phyloP scores from a whole-genome alignment of 2,888 invertebrate species.

The Kuschelorhynchus macadamiae region DNA sequence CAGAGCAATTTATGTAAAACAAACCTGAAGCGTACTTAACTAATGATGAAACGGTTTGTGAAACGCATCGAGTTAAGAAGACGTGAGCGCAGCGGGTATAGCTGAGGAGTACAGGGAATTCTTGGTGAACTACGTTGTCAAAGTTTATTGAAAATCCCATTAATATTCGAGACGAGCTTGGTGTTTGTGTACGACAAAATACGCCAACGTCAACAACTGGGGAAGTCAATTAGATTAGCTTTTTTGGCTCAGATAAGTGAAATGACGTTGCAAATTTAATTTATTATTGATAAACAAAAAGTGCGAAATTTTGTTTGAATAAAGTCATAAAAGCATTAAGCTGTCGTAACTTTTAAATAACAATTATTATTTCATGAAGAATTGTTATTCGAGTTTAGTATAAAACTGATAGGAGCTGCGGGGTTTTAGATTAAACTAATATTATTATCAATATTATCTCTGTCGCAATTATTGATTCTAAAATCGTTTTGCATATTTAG shows the following conservation, averaged over 20 bases:
- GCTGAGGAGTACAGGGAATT: background rate
- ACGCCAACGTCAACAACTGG: background rate
- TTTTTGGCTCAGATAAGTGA: background rate
- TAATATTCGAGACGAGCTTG: conserved; percentile 13
- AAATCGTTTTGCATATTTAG: too few relatives aligned
- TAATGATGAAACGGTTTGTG: background rate
- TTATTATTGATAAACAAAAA: too few relatives aligned
- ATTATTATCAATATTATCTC: too few relatives aligned
- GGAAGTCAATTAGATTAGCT: background rate
- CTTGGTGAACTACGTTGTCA: conserved; percentile 4
- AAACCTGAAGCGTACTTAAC: background rate
- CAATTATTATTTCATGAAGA: too few relatives aligned
- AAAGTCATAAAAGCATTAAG: too few relatives aligned
- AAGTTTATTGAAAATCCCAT: conserved; percentile 12
- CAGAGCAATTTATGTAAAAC: too few relatives aligned
- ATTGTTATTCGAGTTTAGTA: too few relatives aligned
- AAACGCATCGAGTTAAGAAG: background rate
- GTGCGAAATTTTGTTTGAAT: too few relatives aligned
- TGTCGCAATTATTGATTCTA: too few relatives aligned
- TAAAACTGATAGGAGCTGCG: too few relatives aligned
- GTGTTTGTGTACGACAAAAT: background rate
- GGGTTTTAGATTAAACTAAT: too few relatives aligned
- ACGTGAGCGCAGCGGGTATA: background rate
- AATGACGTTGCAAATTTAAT: background rate
- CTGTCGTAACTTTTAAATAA: too few relatives aligned